phyloP scores from a whole-genome alignment of 1,140 invertebrate genomes.

The Papilio aristodemus region DNA sequence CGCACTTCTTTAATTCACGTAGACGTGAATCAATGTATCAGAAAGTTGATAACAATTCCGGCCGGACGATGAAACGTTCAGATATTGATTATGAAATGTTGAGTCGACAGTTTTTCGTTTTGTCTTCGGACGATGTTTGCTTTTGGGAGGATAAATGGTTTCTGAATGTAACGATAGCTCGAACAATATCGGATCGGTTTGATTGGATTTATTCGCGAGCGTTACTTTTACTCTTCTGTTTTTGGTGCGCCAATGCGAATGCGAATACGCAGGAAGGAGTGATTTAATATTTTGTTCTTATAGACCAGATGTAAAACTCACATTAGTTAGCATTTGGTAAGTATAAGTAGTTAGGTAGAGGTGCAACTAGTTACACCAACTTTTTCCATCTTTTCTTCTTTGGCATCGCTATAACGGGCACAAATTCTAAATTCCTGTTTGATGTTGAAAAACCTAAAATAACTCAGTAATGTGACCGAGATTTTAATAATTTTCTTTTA shows the following conservation, averaged over 20 bases:
- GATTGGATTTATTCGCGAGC: slow-evolving; percentile 58
- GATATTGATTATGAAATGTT: slow-evolving; percentile 68
- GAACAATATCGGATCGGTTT: slow-evolving; percentile 56
- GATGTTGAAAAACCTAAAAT: too few relatives aligned
- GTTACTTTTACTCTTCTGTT: slow-evolving; percentile 32
- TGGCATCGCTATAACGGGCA: too few relatives aligned
- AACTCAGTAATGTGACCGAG: too few relatives aligned
- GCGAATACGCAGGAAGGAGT: slow-evolving; percentile 32
- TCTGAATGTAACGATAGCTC: slow-evolving; percentile 53
- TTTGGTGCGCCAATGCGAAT: slow-evolving; percentile 31
- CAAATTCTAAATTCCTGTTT: too few relatives aligned
- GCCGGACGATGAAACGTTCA: slow-evolving; percentile 49
- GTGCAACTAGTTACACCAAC: too few relatives aligned
- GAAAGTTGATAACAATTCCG: slow-evolving; percentile 38
- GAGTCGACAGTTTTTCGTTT: slow-evolving; percentile 65
- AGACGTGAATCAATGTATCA: slow-evolving; percentile 29
- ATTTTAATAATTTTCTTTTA: slow-evolving; percentile 12
- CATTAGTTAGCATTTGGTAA: too few relatives aligned
- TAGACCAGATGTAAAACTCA: background rate
- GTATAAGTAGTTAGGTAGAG: too few relatives aligned
- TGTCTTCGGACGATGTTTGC: slow-evolving; percentile 51
- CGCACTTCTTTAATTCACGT: slow-evolving; percentile 32
- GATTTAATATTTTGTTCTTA: background rate
- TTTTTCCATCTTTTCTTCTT: too few relatives aligned
- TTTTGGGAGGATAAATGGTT: slow-evolving; percentile 57